Percentiles rank a stretch among this genome's conserved stretches.
These are phyloP conservation scores for Liposcelis brunnea DNA, from an alignment of 2,888 invertebrate species.

Conservation along the genomic window DNA sequence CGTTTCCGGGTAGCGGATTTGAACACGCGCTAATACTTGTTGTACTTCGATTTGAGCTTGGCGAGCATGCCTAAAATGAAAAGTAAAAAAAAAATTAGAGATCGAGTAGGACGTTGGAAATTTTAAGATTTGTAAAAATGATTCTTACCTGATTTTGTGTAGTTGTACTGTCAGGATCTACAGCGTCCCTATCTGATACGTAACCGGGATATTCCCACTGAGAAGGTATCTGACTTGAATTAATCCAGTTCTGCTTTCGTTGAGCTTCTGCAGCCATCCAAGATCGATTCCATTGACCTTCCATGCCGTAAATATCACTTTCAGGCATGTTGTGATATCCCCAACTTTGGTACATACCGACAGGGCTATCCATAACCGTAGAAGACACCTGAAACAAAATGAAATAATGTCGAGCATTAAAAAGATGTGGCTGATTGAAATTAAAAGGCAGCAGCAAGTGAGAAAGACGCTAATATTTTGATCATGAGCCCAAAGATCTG, in stretches of 20 bases:
- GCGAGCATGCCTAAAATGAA: constrained; percentile 3
- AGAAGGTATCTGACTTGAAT: constrained; percentile 25
- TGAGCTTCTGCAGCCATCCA: constrained; percentile 25
- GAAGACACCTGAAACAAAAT: constrained; percentile 35
- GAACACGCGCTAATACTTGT: constrained; percentile 1
- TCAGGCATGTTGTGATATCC: constrained; percentile 25
- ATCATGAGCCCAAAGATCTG: no score
- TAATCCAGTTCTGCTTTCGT: constrained; percentile 25
- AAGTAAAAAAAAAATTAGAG: no score
- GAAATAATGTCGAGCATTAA: constrained; percentile 7
- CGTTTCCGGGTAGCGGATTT: neutral
- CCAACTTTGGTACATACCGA: constrained; percentile 30
- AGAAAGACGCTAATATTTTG: no score
- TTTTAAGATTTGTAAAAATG: no score
- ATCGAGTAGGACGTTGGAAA: no score
- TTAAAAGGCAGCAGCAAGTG: neutral
- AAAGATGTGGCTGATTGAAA: neutral
- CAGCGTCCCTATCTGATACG: constrained; percentile 38
- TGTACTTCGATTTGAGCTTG: neutral
- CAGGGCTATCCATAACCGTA: constrained; percentile 50
- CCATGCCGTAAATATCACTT: constrained; percentile 2
- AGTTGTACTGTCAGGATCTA: constrained; percentile 61
- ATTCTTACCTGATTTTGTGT: constrained; percentile 21
- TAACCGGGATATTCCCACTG: constrained; percentile 22
- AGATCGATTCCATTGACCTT: constrained; percentile 7